Evolutionary conservation across 2,888 invertebrate genomes (phyloP), one percentile per base, ranked within the genome.

Genomic region (Acrobeloides nanus): DNA sequence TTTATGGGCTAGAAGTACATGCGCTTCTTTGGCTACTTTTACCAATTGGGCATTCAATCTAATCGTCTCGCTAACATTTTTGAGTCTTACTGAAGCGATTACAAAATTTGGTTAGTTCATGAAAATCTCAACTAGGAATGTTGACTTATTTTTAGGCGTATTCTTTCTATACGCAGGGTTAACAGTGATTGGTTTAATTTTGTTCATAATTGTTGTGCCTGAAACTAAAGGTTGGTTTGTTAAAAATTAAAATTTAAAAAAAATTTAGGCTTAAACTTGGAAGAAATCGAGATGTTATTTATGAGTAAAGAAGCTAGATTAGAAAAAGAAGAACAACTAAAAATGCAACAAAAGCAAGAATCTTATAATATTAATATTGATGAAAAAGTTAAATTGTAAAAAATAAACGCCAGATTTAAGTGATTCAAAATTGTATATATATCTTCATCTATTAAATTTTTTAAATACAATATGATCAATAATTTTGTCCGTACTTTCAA

Each of bases 1-100:
- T 0, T 63, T 75, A 33, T 80, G 79, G 79, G 2, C 68, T 32
- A 66, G 80, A 21, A 73, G 78, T 37, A 76, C 78, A 0, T 77
- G 79, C 27, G 67, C 65, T 24, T 61, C 69, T 2, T 47, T 67
- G 12, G 46, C 66, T 1, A 69, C 69, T 1, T 57, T 62, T 2
- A 65, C 75, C 35, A 80, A 80, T 64, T 81, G 80, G 80, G 59
- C 75, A 2, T 77, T 75, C 59, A 80, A 81, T 58, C 66, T 81
- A 29, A 48, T 78, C 12, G 75, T 80, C 6, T 78, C 80, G 0
- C 66, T 80, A 54, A 78, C 79, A 2, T 80, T 81, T 55, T 71
- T 81, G 1, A 59, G 63, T 0, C 47, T 69, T 15, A 63, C 59
- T 6, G 62, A 68, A 20, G 61, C 59, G 0, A 62, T 61, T 27